Evolutionary conservation across 2,797 vertebrate species (phyloP), one percentile per base, ranked within the genome.

Genomic region (Neoniphon sammara): DNA sequence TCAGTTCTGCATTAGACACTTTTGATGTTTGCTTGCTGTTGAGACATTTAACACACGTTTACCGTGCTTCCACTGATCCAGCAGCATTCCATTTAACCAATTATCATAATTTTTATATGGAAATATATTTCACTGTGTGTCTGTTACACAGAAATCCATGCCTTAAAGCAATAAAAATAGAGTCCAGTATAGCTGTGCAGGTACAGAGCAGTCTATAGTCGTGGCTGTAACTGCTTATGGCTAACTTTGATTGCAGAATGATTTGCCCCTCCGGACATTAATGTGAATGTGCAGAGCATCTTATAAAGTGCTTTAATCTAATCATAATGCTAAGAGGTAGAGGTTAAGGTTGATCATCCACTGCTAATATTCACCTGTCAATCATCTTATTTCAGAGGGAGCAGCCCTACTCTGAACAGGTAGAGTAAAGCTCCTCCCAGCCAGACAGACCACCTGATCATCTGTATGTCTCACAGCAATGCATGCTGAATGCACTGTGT

Each of bases 361-460:
- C 66, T 87, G 84, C 91, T 94, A 91, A 94, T 91, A 78, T 84
- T 90, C 85, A 87, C 87, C 82, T 94, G 89, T 94, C 83, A 85
- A 90, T 93, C 70, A 82, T 95, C 92, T 94, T 90, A 93, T 95
- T 95, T 93, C 95, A 96, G 96, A 95, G 92, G 91, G 86, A 91
- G 88, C 92, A 93, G 91, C 87, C 91, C 92, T 89, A 91, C 93
- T 90, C 89, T 95, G 89, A 94, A 91, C 94, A 95, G 95, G 94
- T 95, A 94, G 94, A 93, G 92, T 92, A 92, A 77, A 87, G 87
- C 86, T 92, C 86, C 91, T 93, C 91, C 85, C 89, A 75, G 59
- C 62, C 73, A 86, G 77, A 82, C 84, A 85, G 78, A 81, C 72
- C 73, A 73, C 53, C 65, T 39, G 70, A 73, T 82, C 23, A 36